A percentile compares a stretch with the other conserved stretches of the same genome.
Evolutionary conservation across 2,888 invertebrate species (phyloP).

Genomic region (Noctua comes): DNA sequence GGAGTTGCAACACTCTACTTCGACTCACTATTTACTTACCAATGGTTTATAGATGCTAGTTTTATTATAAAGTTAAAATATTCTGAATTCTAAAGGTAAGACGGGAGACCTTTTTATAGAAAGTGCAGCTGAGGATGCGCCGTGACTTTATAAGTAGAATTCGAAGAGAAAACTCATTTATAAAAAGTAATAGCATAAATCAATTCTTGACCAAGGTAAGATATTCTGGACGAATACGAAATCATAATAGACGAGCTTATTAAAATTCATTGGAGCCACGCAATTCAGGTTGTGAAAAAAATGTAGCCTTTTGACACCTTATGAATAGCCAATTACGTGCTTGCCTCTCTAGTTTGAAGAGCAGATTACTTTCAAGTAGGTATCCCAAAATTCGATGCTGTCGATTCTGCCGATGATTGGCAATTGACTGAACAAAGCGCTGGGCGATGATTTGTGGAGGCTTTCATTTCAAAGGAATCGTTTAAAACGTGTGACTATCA

Average conservation of each 20-base stretch:
- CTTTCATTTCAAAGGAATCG: slow-evolving; percentile 13
- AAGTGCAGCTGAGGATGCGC: slow-evolving; percentile 55
- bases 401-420: slow-evolving; percentile 39
- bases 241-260: slow-evolving; percentile 77
- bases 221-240: slow-evolving; percentile 78
- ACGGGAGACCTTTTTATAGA: slow-evolving; percentile 38
- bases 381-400: slow-evolving; percentile 37
- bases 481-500: slow-evolving; percentile 10
- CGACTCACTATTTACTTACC: slow-evolving; percentile 75
- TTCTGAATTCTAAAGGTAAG: slow-evolving; percentile 41
- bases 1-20: slow-evolving; percentile 73
- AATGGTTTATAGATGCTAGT: slow-evolving; percentile 69
- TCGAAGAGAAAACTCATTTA: slow-evolving; percentile 73
- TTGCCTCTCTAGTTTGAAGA: slow-evolving; percentile 44
- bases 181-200: slow-evolving; percentile 80
- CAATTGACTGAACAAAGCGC: slow-evolving; percentile 33
- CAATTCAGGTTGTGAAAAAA: slow-evolving; percentile 77
- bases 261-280: slow-evolving; percentile 78
- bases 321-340: slow-evolving; percentile 62
- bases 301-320: slow-evolving; percentile 70
- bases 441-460: slow-evolving; percentile 22
- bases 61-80: slow-evolving; percentile 53
- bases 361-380: slow-evolving; percentile 47
- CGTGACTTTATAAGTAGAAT: slow-evolving; percentile 67
- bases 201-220: slow-evolving; percentile 77